A percentile compares a stretch with the other conserved stretches of the same genome.
These are phyloP conservation scores for Dermochelys coriacea DNA, from an alignment of 2,797 vertebrate species.

Conservation along the genomic window DNA sequence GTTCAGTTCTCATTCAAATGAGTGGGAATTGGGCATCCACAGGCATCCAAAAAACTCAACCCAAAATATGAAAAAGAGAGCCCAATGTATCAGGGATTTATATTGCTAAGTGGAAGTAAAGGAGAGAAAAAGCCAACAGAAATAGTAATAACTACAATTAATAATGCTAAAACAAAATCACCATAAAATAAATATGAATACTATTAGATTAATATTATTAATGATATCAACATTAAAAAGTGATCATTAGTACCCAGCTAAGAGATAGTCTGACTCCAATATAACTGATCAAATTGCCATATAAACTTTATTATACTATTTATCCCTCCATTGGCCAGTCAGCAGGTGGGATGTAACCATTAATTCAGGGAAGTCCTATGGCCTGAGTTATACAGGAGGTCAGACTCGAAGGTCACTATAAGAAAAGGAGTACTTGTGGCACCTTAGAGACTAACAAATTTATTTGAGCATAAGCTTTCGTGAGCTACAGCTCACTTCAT, in stretches of 20 bases:
- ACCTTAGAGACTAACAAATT: no score
- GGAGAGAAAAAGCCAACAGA: background rate
- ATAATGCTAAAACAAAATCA: background rate
- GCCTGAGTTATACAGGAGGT: background rate
- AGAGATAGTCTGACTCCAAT: background rate
- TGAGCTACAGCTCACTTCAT: no score
- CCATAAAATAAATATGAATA: background rate
- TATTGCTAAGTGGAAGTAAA: no score
- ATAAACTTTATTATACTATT: background rate
- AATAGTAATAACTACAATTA: background rate
- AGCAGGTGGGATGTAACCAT: background rate
- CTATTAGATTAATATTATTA: background rate
- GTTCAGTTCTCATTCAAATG: background rate
- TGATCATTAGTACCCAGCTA: background rate
- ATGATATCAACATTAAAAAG: background rate
- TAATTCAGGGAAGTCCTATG: background rate
- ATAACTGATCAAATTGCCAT: background rate
- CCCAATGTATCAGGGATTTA: background rate
- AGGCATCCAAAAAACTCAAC: background rate
- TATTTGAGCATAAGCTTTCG: no score
- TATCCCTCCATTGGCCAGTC: background rate
- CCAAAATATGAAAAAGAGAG: no score
- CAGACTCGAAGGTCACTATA: no score
- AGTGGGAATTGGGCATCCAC: background rate
- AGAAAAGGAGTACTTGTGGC: no score